Percentiles rank a stretch among this genome's conserved stretches.
Evolutionary conservation across 2,113 vertebrate species (phyloP).

Genomic region (Cebus imitator): DNA sequence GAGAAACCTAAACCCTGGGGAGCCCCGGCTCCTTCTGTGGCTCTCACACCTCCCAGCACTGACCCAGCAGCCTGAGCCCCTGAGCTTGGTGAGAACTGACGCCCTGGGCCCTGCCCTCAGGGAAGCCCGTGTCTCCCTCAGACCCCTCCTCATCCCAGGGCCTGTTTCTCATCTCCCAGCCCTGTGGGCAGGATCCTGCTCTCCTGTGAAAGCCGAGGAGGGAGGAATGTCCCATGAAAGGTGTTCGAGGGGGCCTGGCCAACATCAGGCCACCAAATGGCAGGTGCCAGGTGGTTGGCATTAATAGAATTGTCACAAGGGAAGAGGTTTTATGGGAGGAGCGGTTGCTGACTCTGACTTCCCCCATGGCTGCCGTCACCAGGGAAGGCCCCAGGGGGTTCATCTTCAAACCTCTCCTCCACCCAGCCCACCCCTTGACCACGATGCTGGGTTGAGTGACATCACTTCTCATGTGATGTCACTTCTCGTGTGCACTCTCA

Average conservation of each 20-base stretch:
- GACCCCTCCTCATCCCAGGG: not conserved
- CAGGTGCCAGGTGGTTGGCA: slow-evolving; percentile 71
- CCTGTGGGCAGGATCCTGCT: not conserved
- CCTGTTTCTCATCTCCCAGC: slow-evolving; percentile 74
- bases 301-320: not conserved
- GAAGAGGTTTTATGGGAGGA: not conserved
- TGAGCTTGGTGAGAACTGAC: not conserved
- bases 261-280: slow-evolving; percentile 62
- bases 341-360: not conserved
- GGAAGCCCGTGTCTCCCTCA: not conserved
- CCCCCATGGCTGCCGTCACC: accelerated
- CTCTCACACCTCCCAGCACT: not conserved
- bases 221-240: slow-evolving; percentile 69
- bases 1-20: too few species aligned
- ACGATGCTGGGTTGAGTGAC: accelerated
- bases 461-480: accelerated
- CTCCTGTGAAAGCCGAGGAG: slow-evolving; percentile 49
- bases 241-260: slow-evolving; percentile 63
- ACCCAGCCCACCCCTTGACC: not conserved
- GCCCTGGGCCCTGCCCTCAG: not conserved
- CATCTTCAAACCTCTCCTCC: not conserved
- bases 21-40: not conserved
- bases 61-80: not conserved
- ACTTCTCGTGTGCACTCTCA: accelerated
- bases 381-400: not conserved